phyloP scores from a whole-genome alignment of 2,888 invertebrate species.

The Tuberolachnus salignus region DNA sequence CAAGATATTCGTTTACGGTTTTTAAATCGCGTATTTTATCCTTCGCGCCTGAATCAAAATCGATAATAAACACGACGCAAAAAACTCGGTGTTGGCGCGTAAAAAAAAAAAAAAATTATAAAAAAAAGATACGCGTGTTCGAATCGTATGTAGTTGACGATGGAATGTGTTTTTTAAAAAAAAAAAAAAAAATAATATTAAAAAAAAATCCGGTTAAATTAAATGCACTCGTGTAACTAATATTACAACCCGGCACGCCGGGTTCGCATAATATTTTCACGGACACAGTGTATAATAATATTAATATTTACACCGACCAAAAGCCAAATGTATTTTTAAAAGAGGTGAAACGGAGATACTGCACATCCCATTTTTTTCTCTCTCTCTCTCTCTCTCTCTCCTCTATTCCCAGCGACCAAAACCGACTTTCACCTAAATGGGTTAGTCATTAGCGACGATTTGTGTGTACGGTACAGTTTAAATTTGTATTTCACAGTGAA shows the following conservation, averaged over 20 bases:
- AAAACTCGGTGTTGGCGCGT: no score
- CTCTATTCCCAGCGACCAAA: neutral
- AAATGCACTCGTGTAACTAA: conserved; percentile 32
- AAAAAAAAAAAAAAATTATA: no score
- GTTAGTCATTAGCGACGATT: conserved; percentile 52
- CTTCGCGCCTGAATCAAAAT: no score
- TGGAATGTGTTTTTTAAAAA: neutral
- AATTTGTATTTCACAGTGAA: conserved; percentile 18
- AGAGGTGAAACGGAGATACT: conserved; percentile 35
- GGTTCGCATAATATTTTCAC: conserved; percentile 12
- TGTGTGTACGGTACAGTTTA: conserved; percentile 13
- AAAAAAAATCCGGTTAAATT: conserved; percentile 2
- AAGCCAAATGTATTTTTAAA: conserved; percentile 50
- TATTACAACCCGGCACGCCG: conserved; percentile 17
- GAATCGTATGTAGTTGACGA: neutral
- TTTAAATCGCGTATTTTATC: no score
- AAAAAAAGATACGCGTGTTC: no score
- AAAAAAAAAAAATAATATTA: conserved; percentile 17
- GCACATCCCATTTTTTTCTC: conserved; percentile 26
- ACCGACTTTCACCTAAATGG: conserved; percentile 29
- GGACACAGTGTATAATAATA: neutral
- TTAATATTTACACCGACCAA: conserved; percentile 20
- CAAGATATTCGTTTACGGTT: no score
- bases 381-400: neutral
- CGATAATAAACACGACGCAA: no score